Evolutionary conservation across 2,888 invertebrate species (phyloP).

Genomic region (Lutraria lutraria): DNA sequence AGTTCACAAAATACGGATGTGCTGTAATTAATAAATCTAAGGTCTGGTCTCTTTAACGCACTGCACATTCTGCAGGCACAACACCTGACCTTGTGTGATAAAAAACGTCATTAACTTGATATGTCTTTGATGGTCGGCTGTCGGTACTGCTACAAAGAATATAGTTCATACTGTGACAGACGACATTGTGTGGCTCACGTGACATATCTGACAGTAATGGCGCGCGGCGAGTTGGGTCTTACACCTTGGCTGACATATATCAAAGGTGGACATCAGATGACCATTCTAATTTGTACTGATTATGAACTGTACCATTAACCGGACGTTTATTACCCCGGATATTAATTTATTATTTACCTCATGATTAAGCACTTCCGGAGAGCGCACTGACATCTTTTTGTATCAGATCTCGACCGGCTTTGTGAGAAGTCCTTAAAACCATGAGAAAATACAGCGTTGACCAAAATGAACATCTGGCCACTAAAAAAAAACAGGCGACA

Average conservation of each 20-base stretch:
- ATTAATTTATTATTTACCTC: slow-evolving; percentile 49
- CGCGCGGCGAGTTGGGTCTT: slow-evolving; percentile 52
- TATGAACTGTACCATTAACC: slow-evolving; percentile 63
- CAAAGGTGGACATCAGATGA: slow-evolving; percentile 67
- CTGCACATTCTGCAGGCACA: not conserved
- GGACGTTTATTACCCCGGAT: slow-evolving; percentile 62
- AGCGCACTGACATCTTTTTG: slow-evolving; percentile 40
- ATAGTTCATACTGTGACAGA: slow-evolving; percentile 36
- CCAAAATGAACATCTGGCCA: not conserved
- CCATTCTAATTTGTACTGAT: slow-evolving; percentile 66
- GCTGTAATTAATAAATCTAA: too few species aligned
- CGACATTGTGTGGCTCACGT: slow-evolving; percentile 41
- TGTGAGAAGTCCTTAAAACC: not conserved
- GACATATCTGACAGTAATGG: slow-evolving; percentile 50
- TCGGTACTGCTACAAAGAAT: slow-evolving; percentile 1
- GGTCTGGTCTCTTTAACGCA: too few species aligned
- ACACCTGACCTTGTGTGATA: not conserved
- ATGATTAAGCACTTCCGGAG: slow-evolving; percentile 52
- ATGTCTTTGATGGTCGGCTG: not conserved
- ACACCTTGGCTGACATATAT: slow-evolving; percentile 65
- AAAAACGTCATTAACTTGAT: not conserved
- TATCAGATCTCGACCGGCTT: slow-evolving; percentile 32
- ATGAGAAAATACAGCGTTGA: slow-evolving; percentile 33
- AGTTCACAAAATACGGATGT: too few species aligned
- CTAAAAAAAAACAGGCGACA: not conserved